Conservation (phyloP, 2,888 invertebrate genomes). For the Sarcophaga subvicina region DNA sequence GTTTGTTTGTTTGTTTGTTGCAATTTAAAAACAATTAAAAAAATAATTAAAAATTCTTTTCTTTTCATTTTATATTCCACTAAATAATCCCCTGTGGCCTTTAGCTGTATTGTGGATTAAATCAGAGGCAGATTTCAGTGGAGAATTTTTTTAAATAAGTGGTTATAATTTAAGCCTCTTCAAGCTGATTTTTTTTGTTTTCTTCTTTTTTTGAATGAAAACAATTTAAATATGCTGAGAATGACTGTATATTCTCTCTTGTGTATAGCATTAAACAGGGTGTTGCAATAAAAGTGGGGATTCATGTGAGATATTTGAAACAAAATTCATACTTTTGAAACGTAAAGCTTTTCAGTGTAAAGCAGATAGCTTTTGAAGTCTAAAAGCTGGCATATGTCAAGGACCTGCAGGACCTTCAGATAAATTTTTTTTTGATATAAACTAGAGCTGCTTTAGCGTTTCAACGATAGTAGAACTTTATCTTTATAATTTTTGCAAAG, state of each 20-base stretch:
- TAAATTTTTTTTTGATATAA: too few species aligned
- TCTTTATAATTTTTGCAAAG: too few species aligned
- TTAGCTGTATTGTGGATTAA: background rate
- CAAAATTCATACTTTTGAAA: too few species aligned
- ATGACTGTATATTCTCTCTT: too few species aligned
- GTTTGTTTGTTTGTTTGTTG: background rate
- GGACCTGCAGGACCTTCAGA: too few species aligned
- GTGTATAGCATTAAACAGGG: background rate
- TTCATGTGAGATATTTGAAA: too few species aligned
- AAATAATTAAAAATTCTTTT: slow-evolving; percentile 26
- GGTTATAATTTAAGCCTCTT: slow-evolving; percentile 41
- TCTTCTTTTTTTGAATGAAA: slow-evolving; percentile 48
- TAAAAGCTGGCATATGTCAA: too few species aligned
- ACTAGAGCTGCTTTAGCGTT: too few species aligned
- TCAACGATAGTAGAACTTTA: too few species aligned
- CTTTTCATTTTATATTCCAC: background rate
- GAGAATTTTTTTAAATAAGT: slow-evolving; percentile 17
- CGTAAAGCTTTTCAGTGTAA: too few species aligned
- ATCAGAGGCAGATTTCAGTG: background rate
- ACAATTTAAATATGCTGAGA: slow-evolving; percentile 22
- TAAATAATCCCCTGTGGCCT: slow-evolving; percentile 49
- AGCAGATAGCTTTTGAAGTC: too few species aligned
- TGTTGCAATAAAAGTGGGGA: background rate
- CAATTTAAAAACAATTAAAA: slow-evolving; percentile 22
- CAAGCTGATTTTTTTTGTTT: background rate